phyloP scores from a whole-genome alignment of 2,888 invertebrate species.

The Drosophila cognata region DNA sequence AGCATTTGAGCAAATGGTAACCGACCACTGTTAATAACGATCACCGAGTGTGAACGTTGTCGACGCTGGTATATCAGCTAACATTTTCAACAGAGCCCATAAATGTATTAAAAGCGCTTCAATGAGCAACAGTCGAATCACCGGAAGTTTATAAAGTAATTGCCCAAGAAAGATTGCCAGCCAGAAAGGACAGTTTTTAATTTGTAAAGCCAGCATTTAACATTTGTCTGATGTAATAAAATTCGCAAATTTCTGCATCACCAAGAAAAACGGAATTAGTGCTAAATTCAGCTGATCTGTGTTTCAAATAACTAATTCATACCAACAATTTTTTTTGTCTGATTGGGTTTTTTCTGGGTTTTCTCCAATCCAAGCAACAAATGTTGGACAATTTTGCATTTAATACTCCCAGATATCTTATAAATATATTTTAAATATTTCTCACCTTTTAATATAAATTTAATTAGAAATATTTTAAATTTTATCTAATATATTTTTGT shows the following conservation, averaged over 20 bases:
- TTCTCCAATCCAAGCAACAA: no score
- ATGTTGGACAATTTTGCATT: no score
- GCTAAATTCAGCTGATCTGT: constrained; percentile 1
- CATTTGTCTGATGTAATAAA: constrained; percentile 60
- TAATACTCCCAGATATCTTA: no score
- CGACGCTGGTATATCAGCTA: constrained; percentile 7
- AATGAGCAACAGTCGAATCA: constrained; percentile 10
- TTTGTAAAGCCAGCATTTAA: neutral
- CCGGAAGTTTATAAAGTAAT: constrained; percentile 74
- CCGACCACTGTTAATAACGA: neutral
- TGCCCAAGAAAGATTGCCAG: constrained; percentile 62
- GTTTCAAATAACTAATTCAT: neutral
- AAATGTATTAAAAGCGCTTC: constrained; percentile 8
- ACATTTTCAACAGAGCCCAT: constrained; percentile 10
- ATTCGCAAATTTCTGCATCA: neutral
- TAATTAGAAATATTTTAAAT: no score
- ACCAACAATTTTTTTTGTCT: no score
- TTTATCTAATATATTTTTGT: no score
- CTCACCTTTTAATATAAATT: no score
- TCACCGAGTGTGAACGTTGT: neutral
- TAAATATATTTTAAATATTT: no score
- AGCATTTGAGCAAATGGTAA: neutral
- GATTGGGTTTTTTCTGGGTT: no score
- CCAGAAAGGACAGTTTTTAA: constrained; percentile 49
- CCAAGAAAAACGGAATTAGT: constrained; percentile 5